Evolutionary conservation across 30 jellyfish, hydroid and myxozoan species (phyloP).

Genomic region (Aurelia aurita complex sp. Pacific): DNA sequence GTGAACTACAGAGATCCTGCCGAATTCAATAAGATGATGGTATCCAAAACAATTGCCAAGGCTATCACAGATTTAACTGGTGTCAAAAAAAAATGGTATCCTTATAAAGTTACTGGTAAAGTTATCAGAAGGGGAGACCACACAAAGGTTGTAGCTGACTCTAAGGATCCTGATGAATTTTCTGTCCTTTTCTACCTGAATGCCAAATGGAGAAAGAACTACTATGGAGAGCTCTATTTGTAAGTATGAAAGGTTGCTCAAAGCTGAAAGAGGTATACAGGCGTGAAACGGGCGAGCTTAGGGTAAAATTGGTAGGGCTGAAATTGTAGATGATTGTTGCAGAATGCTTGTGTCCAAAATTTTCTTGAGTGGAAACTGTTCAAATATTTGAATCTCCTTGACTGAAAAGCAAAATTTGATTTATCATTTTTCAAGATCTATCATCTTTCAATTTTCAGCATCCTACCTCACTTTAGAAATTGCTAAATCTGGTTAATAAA

Average conservation of each 20-base stretch:
- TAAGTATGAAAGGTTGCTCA: slow-evolving; percentile 22
- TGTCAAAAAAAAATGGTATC: slow-evolving; percentile 58
- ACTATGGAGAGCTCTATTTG: slow-evolving; percentile 94
- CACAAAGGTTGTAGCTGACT: slow-evolving; percentile 84
- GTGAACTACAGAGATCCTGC: slow-evolving; percentile 71
- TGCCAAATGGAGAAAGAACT: slow-evolving; percentile 77
- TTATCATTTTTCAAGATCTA: no score
- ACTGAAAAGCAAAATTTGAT: no score
- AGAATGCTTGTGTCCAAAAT: no score
- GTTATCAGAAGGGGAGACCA: slow-evolving; percentile 89
- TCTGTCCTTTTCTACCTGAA: slow-evolving; percentile 76
- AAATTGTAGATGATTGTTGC: no score
- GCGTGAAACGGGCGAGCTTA: no score
- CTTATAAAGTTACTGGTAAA: slow-evolving; percentile 83
- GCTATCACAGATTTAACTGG: slow-evolving; percentile 75
- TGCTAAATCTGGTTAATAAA: no score
- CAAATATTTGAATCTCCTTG: no score
- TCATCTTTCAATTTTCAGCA: no score
- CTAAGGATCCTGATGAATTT: slow-evolving; percentile 69
- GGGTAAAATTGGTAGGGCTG: no score
- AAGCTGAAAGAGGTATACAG: no score
- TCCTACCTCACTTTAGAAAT: no score
- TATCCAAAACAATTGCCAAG: slow-evolving; percentile 43
- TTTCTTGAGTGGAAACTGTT: no score
- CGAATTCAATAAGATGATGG: slow-evolving; percentile 44